These are phyloP conservation scores for Cephus rjabovi DNA, from an alignment of 2,888 invertebrate genomes.

Conservation along the genomic window DNA sequence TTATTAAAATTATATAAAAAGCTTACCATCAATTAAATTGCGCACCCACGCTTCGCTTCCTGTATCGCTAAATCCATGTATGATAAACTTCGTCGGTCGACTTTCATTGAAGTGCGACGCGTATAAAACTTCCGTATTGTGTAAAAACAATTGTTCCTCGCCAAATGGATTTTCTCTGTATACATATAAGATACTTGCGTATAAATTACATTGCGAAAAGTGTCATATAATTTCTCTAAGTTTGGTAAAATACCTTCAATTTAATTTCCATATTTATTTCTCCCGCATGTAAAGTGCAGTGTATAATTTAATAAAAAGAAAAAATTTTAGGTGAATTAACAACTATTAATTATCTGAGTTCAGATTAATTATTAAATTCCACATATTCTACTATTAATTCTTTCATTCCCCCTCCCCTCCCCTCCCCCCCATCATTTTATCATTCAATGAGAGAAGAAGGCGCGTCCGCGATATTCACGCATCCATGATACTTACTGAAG, in stretches of 20 bases:
- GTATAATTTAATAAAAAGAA: neutral
- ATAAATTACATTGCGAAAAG: neutral
- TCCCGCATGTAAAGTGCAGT: neutral
- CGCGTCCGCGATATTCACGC: conserved; percentile 44
- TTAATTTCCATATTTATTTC: conserved; percentile 4
- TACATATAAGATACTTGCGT: neutral
- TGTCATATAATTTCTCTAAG: neutral
- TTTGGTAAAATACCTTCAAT: neutral
- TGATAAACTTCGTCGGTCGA: conserved; percentile 54
- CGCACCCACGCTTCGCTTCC: conserved; percentile 56
- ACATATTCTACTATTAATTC: neutral
- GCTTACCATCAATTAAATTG: conserved; percentile 49
- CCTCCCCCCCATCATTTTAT: conserved; percentile 10
- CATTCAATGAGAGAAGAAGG: conserved; percentile 36
- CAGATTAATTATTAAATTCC: too few relatives aligned
- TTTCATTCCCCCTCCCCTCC: too few relatives aligned
- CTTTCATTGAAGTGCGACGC: conserved; percentile 58
- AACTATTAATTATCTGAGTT: too few relatives aligned
- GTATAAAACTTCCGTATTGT: conserved; percentile 55
- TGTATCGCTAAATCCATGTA: conserved; percentile 57
- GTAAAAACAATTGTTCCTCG: conserved; percentile 51
- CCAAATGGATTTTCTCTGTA: conserved; percentile 55
- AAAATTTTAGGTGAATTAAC: too few relatives aligned
- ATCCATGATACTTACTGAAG: conserved; percentile 39
- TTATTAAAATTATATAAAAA: neutral